phyloP scores from a whole-genome alignment of 2,113 vertebrate genomes.

The Carollia perspicillata region DNA sequence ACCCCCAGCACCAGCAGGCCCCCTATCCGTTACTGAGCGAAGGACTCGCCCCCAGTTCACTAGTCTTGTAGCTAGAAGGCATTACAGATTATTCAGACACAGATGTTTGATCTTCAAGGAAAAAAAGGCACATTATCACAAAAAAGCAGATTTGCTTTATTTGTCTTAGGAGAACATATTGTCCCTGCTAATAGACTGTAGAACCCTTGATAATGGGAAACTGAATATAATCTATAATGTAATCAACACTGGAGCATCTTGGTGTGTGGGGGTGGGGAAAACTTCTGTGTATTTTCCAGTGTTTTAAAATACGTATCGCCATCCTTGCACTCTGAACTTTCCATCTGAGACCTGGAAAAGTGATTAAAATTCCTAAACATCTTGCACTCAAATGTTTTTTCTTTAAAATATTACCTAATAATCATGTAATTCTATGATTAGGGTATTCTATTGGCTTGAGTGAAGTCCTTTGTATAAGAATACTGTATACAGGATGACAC shows the following conservation, averaged over 20 bases:
- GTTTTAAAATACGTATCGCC: neutral
- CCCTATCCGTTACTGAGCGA: too few relatives aligned
- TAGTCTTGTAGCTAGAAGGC: too few relatives aligned
- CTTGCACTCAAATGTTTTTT: neutral
- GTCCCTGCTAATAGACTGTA: neutral
- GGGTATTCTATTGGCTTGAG: neutral
- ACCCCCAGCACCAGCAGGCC: too few relatives aligned
- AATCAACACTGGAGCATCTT: neutral
- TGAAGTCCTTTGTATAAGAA: neutral
- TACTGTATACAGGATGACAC: neutral
- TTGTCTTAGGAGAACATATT: neutral
- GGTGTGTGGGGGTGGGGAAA: neutral
- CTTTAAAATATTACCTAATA: neutral
- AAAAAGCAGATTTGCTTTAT: neutral
- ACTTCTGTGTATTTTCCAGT: neutral
- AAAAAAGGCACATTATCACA: neutral
- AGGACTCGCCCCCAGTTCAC: neutral
- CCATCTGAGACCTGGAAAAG: neutral
- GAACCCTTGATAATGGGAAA: neutral
- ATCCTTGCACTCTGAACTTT: neutral
- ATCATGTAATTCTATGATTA: neutral
- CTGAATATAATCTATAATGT: neutral
- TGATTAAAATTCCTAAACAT: neutral
- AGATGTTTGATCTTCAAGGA: neutral
- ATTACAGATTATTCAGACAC: rapidly evolving